Evolutionary conservation across 2,888 invertebrate species (phyloP).

Genomic region (Drosophila macrothrix): DNA sequence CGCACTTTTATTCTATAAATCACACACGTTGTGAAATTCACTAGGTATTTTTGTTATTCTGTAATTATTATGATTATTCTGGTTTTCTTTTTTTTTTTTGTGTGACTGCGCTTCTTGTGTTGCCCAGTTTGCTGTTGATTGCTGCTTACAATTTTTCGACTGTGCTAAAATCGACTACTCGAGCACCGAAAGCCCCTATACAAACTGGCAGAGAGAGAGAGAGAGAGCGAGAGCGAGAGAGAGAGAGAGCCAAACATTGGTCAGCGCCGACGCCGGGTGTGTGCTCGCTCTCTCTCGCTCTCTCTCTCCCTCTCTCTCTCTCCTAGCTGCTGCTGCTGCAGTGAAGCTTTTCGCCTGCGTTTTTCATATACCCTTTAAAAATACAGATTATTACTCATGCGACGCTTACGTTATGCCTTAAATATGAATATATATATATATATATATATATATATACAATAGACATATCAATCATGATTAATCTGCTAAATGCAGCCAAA

Average conservation of each 20-base stretch:
- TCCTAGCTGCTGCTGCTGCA: constrained; percentile 34
- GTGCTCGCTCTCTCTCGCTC: constrained; percentile 1
- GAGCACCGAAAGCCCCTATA: constrained; percentile 44
- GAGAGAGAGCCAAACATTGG: constrained; percentile 17
- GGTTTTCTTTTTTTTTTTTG: constrained; percentile 23
- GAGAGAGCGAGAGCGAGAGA: constrained; percentile 16
- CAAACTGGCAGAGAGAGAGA: constrained; percentile 17
- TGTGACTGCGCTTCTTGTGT: constrained; percentile 50
- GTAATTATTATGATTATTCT: constrained; percentile 18
- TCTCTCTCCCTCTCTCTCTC: background rate
- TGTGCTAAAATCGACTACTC: constrained; percentile 73
- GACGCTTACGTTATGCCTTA: constrained; percentile 42
- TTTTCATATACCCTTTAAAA: constrained; percentile 28
- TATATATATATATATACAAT: constrained; percentile 2
- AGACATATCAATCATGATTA: constrained; percentile 25
- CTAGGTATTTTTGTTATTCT: background rate
- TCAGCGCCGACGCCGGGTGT: constrained; percentile 60
- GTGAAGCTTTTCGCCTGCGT: constrained; percentile 46
- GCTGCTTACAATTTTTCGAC: constrained; percentile 72
- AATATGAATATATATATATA: constrained; percentile 30
- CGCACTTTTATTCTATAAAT: background rate
- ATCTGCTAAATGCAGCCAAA: constrained; percentile 38
- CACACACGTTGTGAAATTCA: background rate
- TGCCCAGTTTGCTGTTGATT: constrained; percentile 61
- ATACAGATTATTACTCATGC: constrained; percentile 53